Evolutionary conservation across 2,888 invertebrate species (phyloP), one percentile per base, ranked within the genome.

Genomic region (Aromia moschata): DNA sequence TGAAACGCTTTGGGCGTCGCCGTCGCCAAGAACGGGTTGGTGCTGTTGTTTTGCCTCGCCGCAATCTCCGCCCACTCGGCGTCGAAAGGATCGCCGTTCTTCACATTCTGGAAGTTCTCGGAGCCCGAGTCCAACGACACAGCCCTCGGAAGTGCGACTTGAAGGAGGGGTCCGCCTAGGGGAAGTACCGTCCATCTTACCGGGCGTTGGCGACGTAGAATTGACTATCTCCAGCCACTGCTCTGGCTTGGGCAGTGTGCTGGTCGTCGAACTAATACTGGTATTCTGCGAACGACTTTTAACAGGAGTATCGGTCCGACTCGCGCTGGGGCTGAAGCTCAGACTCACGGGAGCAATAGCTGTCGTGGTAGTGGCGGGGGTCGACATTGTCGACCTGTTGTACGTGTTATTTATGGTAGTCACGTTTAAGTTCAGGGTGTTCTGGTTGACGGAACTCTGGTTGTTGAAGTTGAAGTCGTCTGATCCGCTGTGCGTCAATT

Each of bases 21-120:
- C 66, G 81, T 82, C 58, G 82, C 79, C 64, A 86, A 80, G 73
- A 87, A 87, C 1, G 87, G 87, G 76, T 87, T 87, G 45, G 89
- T 89, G 58, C 84, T 84, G 66, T 76, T 78, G 53, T 83, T 83
- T 58, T 82, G 77, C 69, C 82, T 81, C 25, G 87, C 84, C 1
- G 87, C 85, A 43, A 86, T 82, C 55, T 87, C 87, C 1, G 89
- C 93, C 92, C 93, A 93, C 71, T 92, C 92, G 10, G 92, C 92
- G 76, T 93, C 92, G 75, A 93, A 93, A 0, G 93, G 93, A 81
- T 93, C 91, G 12, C 83, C 74, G 45, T 72, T 73, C 31, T 62
- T 65, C 41, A 67, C 59, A 17, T 66, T 67, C 25, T 74, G 69
- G 52, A 74, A 76, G 20, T 66, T 65, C 51, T 76, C 74, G 1